Percentiles rank a stretch among this genome's conserved stretches.
phyloP scores from a whole-genome alignment of 1,140 invertebrate genomes.

The Linepithema humile region DNA sequence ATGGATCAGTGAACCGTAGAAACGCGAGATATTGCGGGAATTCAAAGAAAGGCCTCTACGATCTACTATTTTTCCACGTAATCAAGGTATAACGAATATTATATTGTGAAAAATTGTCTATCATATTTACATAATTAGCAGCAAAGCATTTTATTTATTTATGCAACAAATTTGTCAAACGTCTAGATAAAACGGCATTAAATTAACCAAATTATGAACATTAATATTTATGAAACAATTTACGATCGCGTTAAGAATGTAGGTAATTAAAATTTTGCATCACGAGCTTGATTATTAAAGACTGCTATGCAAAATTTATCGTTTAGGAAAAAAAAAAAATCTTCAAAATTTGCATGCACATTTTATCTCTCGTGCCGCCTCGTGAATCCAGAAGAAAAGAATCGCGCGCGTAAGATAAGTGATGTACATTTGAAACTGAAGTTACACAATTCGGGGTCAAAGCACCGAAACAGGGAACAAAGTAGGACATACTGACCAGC shows the following conservation, averaged over 20 bases:
- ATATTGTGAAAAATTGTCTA: not conserved
- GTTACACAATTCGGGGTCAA: conserved; percentile 38
- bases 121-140: not conserved
- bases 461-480: conserved; percentile 47
- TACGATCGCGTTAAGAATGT: too few species aligned
- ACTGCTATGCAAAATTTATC: too few species aligned
- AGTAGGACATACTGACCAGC: conserved; percentile 64
- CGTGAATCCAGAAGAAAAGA: not conserved
- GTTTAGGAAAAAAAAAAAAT: not conserved
- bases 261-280: too few species aligned
- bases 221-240: too few species aligned
- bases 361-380: not conserved
- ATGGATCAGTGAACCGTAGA: conserved; percentile 16
- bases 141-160: not conserved
- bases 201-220: not conserved
- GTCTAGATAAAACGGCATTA: not conserved
- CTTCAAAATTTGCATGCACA: not conserved
- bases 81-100: conserved; percentile 26
- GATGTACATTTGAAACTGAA: conserved; percentile 33
- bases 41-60: not conserved
- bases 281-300: too few species aligned
- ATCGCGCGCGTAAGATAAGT: not conserved
- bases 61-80: not conserved
- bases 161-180: not conserved
- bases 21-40: not conserved